phyloP scores from a whole-genome alignment of 2,113 vertebrate genomes.

The Salminus brasiliensis region DNA sequence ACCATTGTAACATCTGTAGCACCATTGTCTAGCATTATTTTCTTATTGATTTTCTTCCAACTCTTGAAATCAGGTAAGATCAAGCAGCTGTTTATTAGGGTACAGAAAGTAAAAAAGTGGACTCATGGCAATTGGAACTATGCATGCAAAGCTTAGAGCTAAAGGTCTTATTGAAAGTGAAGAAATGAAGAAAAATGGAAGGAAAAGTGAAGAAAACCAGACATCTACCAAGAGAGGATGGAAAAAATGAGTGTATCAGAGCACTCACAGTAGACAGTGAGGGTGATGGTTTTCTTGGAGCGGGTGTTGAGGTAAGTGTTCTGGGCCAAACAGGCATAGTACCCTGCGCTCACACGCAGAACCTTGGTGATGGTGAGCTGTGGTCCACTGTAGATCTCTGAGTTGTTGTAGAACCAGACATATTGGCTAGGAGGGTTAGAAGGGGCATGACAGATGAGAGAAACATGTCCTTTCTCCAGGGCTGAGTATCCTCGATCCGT shows the following conservation, averaged over 20 bases:
- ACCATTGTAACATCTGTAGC: too few relatives aligned
- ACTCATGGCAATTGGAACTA: too few relatives aligned
- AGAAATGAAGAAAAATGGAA: neutral
- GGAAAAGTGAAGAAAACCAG: neutral
- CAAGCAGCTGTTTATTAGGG: neutral
- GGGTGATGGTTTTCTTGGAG: constrained; percentile 79
- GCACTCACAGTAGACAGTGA: constrained; percentile 91
- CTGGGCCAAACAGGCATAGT: constrained; percentile 86
- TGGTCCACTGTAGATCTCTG: constrained; percentile 79
- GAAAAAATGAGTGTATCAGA: neutral
- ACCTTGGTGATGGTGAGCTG: constrained; percentile 79
- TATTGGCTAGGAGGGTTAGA: constrained; percentile 88
- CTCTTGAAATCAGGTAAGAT: too few relatives aligned
- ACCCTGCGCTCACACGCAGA: constrained; percentile 79
- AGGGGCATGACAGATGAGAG: constrained; percentile 82
- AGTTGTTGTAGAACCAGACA: constrained; percentile 87
- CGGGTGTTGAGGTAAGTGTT: constrained; percentile 82
- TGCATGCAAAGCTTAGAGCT: neutral
- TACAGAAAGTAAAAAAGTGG: neutral
- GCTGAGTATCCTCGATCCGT: constrained; percentile 79
- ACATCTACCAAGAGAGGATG: neutral
- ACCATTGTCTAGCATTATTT: too few relatives aligned
- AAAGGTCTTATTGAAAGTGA: too few relatives aligned
- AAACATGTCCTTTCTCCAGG: constrained; percentile 83
- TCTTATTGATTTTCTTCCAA: too few relatives aligned